A percentile compares a stretch with the other conserved stretches of the same genome.
phyloP scores from a whole-genome alignment of 2,888 invertebrate genomes.

The Eledona agricola region DNA sequence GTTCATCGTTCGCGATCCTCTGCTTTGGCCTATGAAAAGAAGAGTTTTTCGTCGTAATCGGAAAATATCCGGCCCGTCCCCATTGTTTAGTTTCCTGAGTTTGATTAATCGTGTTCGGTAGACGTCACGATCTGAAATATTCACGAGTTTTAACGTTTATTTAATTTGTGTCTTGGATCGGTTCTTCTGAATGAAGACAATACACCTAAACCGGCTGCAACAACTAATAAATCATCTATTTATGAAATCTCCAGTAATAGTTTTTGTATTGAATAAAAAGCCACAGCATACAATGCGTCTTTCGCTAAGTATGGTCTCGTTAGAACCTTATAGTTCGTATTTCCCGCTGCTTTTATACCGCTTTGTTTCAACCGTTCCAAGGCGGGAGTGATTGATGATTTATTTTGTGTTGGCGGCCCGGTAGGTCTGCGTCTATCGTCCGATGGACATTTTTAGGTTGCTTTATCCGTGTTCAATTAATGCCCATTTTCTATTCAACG shows the following conservation, averaged over 20 bases:
- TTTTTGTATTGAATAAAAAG: conserved; percentile 58
- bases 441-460: conserved; percentile 50
- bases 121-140: conserved; percentile 38
- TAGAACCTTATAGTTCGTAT: conserved; percentile 60
- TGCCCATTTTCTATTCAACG: conserved; percentile 7
- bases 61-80: conserved; percentile 36
- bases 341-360: conserved; percentile 61
- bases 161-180: conserved; percentile 31
- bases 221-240: conserved; percentile 59
- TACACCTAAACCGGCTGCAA: conserved; percentile 42
- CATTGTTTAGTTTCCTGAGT: conserved; percentile 37
- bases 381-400: conserved; percentile 63
- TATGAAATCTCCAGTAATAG: conserved; percentile 56
- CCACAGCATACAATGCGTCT: conserved; percentile 54
- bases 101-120: conserved; percentile 34
- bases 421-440: conserved; percentile 58
- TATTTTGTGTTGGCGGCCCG: conserved; percentile 62
- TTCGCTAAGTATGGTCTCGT: conserved; percentile 58
- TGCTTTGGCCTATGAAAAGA: too few species aligned
- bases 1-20: too few species aligned
- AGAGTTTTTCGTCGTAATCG: conserved; percentile 13
- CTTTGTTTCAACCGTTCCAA: conserved; percentile 61
- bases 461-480: conserved; percentile 14
- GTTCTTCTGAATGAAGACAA: conserved; percentile 43
- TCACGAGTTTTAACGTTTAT: conserved; percentile 33